phyloP scores from a whole-genome alignment of 2,888 invertebrate species.

The Parnassius orleans region DNA sequence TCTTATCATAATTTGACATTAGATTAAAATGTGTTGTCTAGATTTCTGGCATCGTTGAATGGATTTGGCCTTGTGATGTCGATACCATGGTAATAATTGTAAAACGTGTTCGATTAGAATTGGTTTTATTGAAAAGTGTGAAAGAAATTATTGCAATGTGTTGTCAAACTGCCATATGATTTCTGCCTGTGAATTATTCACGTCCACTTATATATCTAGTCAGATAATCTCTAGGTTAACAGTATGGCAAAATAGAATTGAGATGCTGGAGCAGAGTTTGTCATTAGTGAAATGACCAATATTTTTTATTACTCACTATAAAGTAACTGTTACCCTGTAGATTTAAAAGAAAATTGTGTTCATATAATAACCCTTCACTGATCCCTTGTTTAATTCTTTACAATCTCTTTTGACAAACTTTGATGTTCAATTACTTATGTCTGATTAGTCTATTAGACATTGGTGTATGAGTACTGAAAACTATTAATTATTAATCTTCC shows the following conservation, averaged over 20 bases:
- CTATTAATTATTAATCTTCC: too few species aligned
- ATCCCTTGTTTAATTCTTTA: neutral
- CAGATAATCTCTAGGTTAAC: conserved; percentile 22
- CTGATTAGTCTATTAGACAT: too few species aligned
- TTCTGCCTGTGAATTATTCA: conserved; percentile 32
- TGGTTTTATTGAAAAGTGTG: neutral
- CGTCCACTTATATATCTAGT: conserved; percentile 36
- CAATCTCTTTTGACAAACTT: conserved; percentile 27
- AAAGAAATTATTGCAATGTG: neutral
- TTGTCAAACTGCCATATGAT: conserved; percentile 37
- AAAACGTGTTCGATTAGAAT: neutral
- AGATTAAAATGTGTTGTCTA: neutral
- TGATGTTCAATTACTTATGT: too few species aligned
- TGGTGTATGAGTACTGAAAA: too few species aligned
- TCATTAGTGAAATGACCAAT: conserved; percentile 12
- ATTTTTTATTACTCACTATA: conserved; percentile 5
- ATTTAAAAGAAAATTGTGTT: conserved; percentile 14
- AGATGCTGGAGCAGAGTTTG: neutral
- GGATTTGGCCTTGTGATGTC: neutral
- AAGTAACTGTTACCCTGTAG: neutral
- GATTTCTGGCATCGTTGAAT: neutral
- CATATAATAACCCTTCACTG: neutral
- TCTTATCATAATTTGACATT: neutral
- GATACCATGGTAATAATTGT: neutral
- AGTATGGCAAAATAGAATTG: conserved; percentile 23